Conservation (phyloP, 1,140 invertebrate species). For the Cotesia vestalis region DNA sequence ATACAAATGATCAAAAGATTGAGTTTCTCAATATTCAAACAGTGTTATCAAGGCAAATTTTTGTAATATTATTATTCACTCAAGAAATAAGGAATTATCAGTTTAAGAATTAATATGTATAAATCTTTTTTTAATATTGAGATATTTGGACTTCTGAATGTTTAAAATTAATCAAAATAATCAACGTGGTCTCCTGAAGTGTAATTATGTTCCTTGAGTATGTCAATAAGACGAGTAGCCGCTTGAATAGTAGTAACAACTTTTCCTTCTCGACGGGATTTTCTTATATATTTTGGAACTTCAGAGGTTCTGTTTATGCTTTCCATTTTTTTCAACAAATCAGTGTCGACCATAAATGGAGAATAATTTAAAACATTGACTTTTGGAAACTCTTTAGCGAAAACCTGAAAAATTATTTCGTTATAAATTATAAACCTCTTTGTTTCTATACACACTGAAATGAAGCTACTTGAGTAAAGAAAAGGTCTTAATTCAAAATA, state of each 20-base stretch:
- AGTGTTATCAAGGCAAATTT: too few relatives aligned
- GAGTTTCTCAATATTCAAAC: too few relatives aligned
- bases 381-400: slow-evolving; percentile 82
- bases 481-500: too few relatives aligned
- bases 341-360: slow-evolving; percentile 91
- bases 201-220: slow-evolving; percentile 78
- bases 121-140: too few relatives aligned
- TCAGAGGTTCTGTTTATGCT: slow-evolving; percentile 68
- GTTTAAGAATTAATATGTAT: too few relatives aligned
- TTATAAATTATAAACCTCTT: background rate
- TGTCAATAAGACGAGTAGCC: slow-evolving; percentile 74
- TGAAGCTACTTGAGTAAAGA: too few relatives aligned
- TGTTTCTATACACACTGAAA: too few relatives aligned
- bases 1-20: too few relatives aligned
- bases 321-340: slow-evolving; percentile 80
- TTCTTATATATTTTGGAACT: slow-evolving; percentile 71
- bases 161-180: slow-evolving; percentile 76
- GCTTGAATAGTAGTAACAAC: slow-evolving; percentile 82
- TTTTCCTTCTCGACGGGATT: slow-evolving; percentile 67
- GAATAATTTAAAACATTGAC: slow-evolving; percentile 89
- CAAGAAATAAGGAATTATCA: too few relatives aligned
- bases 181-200: slow-evolving; percentile 86
- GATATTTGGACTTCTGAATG: too few relatives aligned
- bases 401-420: slow-evolving; percentile 53
- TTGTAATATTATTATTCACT: too few relatives aligned